phyloP scores from a whole-genome alignment of 2,797 vertebrate species.

The Clamator glandarius region DNA sequence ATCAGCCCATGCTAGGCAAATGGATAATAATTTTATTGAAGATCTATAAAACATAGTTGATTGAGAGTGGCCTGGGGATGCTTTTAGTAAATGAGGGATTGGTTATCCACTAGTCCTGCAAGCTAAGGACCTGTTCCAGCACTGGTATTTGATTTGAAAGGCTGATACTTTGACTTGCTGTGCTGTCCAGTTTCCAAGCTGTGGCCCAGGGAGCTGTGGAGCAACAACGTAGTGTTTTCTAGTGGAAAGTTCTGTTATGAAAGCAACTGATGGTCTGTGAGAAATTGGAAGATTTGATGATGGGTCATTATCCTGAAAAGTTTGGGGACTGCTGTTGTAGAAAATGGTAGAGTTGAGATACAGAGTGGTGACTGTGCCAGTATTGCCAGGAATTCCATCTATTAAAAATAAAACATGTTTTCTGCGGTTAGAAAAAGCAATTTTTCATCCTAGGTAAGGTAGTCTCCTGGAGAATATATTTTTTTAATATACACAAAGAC shows the following conservation, averaged over 20 bases:
- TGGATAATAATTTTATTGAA: not conserved
- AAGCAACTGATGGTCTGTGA: not conserved
- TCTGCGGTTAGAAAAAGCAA: not conserved
- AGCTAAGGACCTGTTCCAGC: not conserved
- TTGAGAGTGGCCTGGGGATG: not conserved
- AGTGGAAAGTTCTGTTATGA: not conserved
- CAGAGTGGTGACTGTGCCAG: not conserved
- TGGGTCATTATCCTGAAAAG: not conserved
- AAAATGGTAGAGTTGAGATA: not conserved
- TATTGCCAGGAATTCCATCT: not conserved
- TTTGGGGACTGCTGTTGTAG: not conserved
- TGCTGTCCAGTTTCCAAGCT: not conserved
- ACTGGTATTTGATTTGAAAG: not conserved
- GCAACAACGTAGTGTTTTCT: not conserved
- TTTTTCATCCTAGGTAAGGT: not conserved
- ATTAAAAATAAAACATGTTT: not conserved
- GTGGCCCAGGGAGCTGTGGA: rapidly evolving
- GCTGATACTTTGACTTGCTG: not conserved
- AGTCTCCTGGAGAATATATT: not conserved
- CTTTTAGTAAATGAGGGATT: not conserved
- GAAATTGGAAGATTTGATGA: not conserved
- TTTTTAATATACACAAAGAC: not conserved
- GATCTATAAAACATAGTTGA: not conserved
- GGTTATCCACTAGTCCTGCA: not conserved
- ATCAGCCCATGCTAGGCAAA: not conserved